Percentiles rank a stretch among this genome's conserved stretches.
These are phyloP conservation scores for Thecophora atra DNA, from an alignment of 2,888 invertebrate species.

Conservation along the genomic window DNA sequence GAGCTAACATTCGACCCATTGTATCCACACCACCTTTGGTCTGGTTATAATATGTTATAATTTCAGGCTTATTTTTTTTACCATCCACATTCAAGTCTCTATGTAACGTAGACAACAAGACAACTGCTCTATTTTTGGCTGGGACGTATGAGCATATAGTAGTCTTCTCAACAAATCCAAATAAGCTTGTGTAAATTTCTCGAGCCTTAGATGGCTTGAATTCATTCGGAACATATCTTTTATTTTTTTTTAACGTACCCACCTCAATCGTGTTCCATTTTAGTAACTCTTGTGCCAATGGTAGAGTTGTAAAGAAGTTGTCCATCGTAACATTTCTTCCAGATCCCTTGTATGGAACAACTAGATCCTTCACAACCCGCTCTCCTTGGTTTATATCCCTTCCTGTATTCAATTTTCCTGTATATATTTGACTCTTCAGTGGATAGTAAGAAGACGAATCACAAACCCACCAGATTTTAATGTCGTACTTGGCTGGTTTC, in stretches of 20 bases:
- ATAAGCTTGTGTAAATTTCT: constrained; percentile 21
- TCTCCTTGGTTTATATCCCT: not conserved
- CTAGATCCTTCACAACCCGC: not conserved
- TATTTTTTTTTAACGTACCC: constrained; percentile 31
- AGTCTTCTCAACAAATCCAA: constrained; percentile 34
- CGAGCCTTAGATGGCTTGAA: constrained; percentile 28
- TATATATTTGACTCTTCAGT: not conserved
- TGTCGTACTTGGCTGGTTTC: constrained; percentile 46
- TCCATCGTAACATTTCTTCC: constrained; percentile 40
- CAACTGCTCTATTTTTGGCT: constrained; percentile 18
- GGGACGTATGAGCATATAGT: constrained; percentile 32
- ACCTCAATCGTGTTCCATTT: constrained; percentile 30
- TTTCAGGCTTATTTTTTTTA: not conserved
- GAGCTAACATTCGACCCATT: not conserved
- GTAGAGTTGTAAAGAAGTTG: constrained; percentile 40
- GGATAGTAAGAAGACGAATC: constrained; percentile 36
- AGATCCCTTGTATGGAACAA: constrained; percentile 38
- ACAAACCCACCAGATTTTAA: constrained; percentile 50
- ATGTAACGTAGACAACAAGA: not conserved
- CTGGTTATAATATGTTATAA: not conserved
- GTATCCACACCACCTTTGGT: not conserved
- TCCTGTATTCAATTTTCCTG: not conserved
- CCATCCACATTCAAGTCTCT: not conserved
- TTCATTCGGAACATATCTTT: constrained; percentile 35
- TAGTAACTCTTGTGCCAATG: constrained; percentile 27